Evolutionary conservation across 2,888 invertebrate genomes (phyloP).

Genomic region (Halictus ligatus): DNA sequence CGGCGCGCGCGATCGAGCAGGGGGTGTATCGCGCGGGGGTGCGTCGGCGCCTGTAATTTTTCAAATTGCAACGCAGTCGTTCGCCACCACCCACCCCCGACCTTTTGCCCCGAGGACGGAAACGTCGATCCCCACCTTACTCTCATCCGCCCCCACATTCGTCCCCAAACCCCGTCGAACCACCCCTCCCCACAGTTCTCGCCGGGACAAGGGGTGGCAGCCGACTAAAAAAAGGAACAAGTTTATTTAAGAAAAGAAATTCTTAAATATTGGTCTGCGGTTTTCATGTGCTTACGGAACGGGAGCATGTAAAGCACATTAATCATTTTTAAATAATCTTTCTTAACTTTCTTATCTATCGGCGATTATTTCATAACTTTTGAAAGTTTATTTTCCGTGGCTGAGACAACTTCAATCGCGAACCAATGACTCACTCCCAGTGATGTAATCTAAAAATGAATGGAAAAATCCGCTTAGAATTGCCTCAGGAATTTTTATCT

Average conservation of each 20-base stretch:
- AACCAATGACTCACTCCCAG: background rate
- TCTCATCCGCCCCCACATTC: slow-evolving; percentile 23
- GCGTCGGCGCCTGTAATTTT: slow-evolving; percentile 77
- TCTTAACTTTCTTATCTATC: background rate
- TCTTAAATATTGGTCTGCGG: background rate
- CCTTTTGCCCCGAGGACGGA: slow-evolving; percentile 74
- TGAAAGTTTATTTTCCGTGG: background rate
- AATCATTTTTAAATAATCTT: background rate
- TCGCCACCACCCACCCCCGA: slow-evolving; percentile 66
- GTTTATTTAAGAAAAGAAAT: slow-evolving; percentile 77
- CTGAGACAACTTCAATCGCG: background rate
- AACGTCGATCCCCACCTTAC: slow-evolving; percentile 66
- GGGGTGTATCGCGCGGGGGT: slow-evolving; percentile 61
- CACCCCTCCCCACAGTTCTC: slow-evolving; percentile 49
- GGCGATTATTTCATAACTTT: background rate
- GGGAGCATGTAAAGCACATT: background rate
- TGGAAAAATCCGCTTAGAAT: too few relatives aligned
- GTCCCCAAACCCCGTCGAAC: slow-evolving; percentile 12
- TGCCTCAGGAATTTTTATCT: too few relatives aligned
- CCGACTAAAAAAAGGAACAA: slow-evolving; percentile 79
- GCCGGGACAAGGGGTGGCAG: slow-evolving; percentile 60
- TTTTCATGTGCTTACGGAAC: background rate
- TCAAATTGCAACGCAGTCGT: slow-evolving; percentile 72
- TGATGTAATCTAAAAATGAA: background rate
- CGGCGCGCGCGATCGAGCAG: slow-evolving; percentile 41